Base-by-base conservation (phyloP, 2,888 invertebrate species). In the Scotopteryx bipunctaria region DNA sequence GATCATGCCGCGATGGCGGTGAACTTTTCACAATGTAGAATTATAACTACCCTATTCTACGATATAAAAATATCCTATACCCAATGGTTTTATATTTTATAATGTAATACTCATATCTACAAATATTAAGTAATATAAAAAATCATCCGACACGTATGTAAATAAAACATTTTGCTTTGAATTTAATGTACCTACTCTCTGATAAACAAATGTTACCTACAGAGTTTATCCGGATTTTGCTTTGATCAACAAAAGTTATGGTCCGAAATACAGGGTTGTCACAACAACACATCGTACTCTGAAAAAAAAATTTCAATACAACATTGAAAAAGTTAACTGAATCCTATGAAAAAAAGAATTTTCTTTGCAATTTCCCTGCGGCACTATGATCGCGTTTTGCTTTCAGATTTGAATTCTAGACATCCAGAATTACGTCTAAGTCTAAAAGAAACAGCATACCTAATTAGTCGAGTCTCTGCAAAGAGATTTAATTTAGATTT, bases 341-440 rank as follows among this genome's bases (percentile, higher is more conserved):
- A 23, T 13, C 23, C n/a, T 8, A 23, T 31, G 1, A 23, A 14
- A 23, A 14, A 15, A 33, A 8, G 27, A 47, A 44, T 48, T 46
- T 52, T 41, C 48, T 56, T 41, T 14, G 41, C 55, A 56, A 56
- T 56, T 56, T 52, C 40, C 55, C 47, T 27, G 19, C 14, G 40
- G 47, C 14, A 9, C 14, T 35, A 35, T 47, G n/a, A 45, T 23
- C 6, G n/a, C 11, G n/a, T 33, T 47, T 47, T 25, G 9, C 40
- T 40, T 32, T 33, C 27, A 33, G 17, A 21, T 38, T 31, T 31
- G n/a, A 38, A 32, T 37, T 37, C 38, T 23, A 46, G 46, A 32
- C 32, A 14, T 29, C 42, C 29, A 31, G 29, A 42, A 42, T 42
- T 41, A 36, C 29, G 21, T 29, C 31, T 19, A 29, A 36, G 16